Evolutionary conservation across 2,113 vertebrate species (phyloP).

Genomic region (Elachura formosa): DNA sequence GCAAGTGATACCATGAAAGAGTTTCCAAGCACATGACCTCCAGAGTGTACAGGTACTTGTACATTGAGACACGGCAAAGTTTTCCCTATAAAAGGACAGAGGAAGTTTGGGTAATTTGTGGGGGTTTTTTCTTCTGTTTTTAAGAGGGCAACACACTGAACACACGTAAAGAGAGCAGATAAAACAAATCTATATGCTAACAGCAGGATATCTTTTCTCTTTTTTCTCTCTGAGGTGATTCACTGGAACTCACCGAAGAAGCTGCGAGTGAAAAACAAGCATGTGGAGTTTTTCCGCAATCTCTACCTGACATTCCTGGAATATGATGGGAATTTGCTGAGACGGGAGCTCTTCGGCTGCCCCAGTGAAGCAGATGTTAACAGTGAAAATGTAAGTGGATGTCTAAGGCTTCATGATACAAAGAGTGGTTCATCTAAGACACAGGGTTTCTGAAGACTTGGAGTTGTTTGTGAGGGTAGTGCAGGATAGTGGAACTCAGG

Average conservation of each 20-base stretch:
- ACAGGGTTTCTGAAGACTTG: background rate
- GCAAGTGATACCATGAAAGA: background rate
- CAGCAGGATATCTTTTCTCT: background rate
- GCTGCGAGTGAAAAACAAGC: conserved; percentile 96
- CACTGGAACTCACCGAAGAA: conserved; percentile 99
- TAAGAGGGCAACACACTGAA: background rate
- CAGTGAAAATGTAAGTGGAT: conserved; percentile 89
- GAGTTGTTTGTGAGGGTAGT: background rate
- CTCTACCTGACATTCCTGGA: conserved; percentile 97
- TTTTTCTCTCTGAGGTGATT: conserved; percentile 81
- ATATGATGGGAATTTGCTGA: conserved; percentile 92
- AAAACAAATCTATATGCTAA: conserved; percentile 9
- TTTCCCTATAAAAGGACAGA: background rate
- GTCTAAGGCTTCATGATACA: background rate
- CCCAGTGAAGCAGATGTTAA: conserved; percentile 91
- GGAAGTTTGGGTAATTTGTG: background rate
- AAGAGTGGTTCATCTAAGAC: background rate
- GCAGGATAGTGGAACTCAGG: accelerated
- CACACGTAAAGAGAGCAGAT: background rate
- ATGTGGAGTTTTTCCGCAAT: conserved; percentile 97
- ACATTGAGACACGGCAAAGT: background rate
- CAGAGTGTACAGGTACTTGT: background rate
- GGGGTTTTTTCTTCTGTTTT: background rate
- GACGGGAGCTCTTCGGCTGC: conserved; percentile 93
- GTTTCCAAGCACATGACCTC: background rate